Percentiles rank a stretch among this genome's conserved stretches.
These are phyloP conservation scores for Hystrix brachyura DNA, from an alignment of 2,113 vertebrate genomes.

Conservation along the genomic window DNA sequence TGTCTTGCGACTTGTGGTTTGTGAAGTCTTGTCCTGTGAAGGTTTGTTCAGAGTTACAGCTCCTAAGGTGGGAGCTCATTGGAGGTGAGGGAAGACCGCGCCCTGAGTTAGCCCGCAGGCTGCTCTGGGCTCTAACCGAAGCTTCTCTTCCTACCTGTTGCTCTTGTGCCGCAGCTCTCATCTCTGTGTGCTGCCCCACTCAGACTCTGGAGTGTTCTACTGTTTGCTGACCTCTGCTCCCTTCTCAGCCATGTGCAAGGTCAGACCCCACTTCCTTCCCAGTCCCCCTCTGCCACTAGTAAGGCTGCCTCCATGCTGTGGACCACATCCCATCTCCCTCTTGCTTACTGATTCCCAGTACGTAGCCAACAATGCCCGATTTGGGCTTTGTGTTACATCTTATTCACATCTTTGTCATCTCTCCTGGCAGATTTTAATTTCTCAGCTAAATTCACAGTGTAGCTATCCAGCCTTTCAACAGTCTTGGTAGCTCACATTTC, in stretches of 20 bases:
- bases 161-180: not conserved
- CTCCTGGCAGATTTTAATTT: not conserved
- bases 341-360: not conserved
- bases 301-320: not conserved
- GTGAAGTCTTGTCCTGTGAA: not conserved
- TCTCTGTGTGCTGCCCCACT: not conserved
- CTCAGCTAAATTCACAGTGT: not conserved
- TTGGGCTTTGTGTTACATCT: not conserved
- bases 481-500: not conserved
- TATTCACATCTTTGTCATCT: not conserved
- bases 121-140: not conserved
- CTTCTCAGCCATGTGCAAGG: not conserved
- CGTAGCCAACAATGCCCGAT: not conserved
- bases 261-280: not conserved
- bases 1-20: not conserved
- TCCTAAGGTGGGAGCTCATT: not conserved
- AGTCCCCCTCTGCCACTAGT: not conserved
- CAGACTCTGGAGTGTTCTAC: not conserved
- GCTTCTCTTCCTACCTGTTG: not conserved
- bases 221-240: not conserved
- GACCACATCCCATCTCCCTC: not conserved
- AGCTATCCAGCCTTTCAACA: not conserved
- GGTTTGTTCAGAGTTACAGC: not conserved
- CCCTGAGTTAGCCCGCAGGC: not conserved
- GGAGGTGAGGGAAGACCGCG: rapidly evolving